Conservation (phyloP, 1,140 invertebrate genomes). For the Aphelinus certus region DNA sequence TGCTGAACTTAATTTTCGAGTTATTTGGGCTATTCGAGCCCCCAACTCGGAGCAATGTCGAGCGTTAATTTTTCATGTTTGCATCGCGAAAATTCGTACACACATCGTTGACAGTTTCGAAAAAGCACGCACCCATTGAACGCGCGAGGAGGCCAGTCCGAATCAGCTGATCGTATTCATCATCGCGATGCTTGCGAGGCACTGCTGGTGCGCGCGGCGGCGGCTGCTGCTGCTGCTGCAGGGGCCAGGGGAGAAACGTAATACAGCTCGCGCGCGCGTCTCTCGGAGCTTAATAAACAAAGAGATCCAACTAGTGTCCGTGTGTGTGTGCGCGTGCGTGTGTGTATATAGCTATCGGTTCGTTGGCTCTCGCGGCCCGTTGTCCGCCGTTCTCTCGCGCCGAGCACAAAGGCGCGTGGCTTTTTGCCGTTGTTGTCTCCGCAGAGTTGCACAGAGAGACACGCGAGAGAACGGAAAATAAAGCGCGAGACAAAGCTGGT, state of each 20-base stretch:
- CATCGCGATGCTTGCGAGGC: not conserved
- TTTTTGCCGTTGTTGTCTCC: not conserved
- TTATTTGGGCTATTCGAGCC: too few relatives aligned
- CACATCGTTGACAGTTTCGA: not conserved
- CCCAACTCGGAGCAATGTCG: too few relatives aligned
- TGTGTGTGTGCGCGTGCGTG: slow-evolving; percentile 2
- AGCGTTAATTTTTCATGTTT: too few relatives aligned
- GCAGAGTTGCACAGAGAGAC: not conserved
- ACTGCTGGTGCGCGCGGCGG: not conserved
- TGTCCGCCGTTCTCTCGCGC: not conserved
- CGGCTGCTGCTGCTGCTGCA: slow-evolving; percentile 3
- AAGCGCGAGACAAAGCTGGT: not conserved
- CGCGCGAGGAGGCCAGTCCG: not conserved
- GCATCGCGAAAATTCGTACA: too few relatives aligned
- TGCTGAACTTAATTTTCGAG: too few relatives aligned
- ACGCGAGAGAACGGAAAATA: not conserved
- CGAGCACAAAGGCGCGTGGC: not conserved
- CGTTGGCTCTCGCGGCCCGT: not conserved
- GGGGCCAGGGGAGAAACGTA: not conserved
- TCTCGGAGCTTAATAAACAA: not conserved
- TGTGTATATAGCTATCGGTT: too few relatives aligned
- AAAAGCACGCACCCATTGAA: not conserved
- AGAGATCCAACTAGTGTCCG: too few relatives aligned
- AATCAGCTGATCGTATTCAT: not conserved
- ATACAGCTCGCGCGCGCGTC: not conserved